These are phyloP conservation scores for Meloidogyne exigua DNA, from an alignment of 1,140 invertebrate genomes.

Conservation along the genomic window DNA sequence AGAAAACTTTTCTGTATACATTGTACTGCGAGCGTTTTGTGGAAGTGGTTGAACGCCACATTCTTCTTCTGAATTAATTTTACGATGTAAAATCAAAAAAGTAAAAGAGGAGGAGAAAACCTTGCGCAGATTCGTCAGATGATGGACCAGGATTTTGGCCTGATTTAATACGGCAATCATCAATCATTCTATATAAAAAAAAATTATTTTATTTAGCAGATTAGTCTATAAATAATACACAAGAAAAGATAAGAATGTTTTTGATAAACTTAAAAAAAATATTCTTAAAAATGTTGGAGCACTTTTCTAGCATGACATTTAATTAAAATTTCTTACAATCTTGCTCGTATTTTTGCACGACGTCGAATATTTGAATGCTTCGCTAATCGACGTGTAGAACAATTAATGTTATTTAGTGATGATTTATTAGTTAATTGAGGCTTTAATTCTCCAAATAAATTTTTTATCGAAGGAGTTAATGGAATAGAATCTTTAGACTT, in stretches of 20 bases:
- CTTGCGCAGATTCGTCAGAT: slow-evolving; percentile 29
- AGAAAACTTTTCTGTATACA: slow-evolving; percentile 37
- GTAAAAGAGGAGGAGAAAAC: neutral
- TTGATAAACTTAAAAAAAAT: neutral
- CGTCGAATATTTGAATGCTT: slow-evolving; percentile 26
- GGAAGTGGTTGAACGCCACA: slow-evolving; percentile 17
- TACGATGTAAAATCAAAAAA: neutral
- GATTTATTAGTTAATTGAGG: neutral
- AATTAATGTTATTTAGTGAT: neutral
- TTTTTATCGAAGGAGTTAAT: neutral
- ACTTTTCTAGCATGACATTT: neutral
- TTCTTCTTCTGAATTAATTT: slow-evolving; percentile 18
- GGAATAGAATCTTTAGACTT: neutral
- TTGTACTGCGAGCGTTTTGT: slow-evolving; percentile 33
- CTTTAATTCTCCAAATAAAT: neutral
- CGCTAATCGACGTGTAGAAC: slow-evolving; percentile 18
- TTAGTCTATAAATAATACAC: too few species aligned
- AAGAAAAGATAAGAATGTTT: too few species aligned
- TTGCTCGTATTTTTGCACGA: slow-evolving; percentile 31
- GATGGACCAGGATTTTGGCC: slow-evolving; percentile 24
- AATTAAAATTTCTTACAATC: neutral
- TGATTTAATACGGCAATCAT: slow-evolving; percentile 33
- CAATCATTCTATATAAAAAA: slow-evolving; percentile 33
- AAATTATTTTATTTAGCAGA: neutral
- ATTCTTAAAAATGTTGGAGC: neutral